A percentile compares a stretch with the other conserved stretches of the same genome.
Evolutionary conservation across 2,113 vertebrate genomes (phyloP).

Genomic region (Seriola dumerili): DNA sequence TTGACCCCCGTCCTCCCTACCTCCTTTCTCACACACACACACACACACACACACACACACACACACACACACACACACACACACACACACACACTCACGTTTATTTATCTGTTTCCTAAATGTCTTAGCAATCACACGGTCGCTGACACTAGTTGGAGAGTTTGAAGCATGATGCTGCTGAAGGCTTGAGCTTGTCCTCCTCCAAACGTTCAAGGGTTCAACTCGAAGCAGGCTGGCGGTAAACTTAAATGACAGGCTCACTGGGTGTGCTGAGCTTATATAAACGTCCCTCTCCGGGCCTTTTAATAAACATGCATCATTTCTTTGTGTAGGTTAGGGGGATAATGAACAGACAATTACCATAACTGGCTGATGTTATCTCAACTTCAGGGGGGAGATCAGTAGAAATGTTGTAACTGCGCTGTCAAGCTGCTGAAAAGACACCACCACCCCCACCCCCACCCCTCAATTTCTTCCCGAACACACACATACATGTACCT

Average conservation of each 20-base stretch:
- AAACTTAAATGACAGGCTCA: slow-evolving; percentile 32
- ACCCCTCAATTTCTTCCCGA: background rate
- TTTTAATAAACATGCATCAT: slow-evolving; percentile 73
- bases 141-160: slow-evolving; percentile 12
- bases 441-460: slow-evolving; percentile 13
- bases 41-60: slow-evolving; percentile 14
- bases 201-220: slow-evolving; percentile 13
- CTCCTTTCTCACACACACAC: slow-evolving; percentile 34
- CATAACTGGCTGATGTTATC: slow-evolving; percentile 83
- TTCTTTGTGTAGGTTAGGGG: slow-evolving; percentile 68
- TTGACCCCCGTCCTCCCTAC: slow-evolving; percentile 33
- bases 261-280: slow-evolving; percentile 26
- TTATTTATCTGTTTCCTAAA: slow-evolving; percentile 32
- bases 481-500: slow-evolving; percentile 40
- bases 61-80: slow-evolving; percentile 35
- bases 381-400: slow-evolving; percentile 70
- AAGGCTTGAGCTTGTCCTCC: slow-evolving; percentile 2
- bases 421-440: slow-evolving; percentile 87
- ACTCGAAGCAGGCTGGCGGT: slow-evolving; percentile 1
- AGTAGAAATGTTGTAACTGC: slow-evolving; percentile 88
- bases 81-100: slow-evolving; percentile 33
- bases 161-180: background rate
- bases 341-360: slow-evolving; percentile 82
- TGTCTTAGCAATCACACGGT: slow-evolving; percentile 22
- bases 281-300: slow-evolving; percentile 53